These are phyloP conservation scores for Horisme vitalbata DNA, from an alignment of 2,888 invertebrate genomes.

Conservation along the genomic window DNA sequence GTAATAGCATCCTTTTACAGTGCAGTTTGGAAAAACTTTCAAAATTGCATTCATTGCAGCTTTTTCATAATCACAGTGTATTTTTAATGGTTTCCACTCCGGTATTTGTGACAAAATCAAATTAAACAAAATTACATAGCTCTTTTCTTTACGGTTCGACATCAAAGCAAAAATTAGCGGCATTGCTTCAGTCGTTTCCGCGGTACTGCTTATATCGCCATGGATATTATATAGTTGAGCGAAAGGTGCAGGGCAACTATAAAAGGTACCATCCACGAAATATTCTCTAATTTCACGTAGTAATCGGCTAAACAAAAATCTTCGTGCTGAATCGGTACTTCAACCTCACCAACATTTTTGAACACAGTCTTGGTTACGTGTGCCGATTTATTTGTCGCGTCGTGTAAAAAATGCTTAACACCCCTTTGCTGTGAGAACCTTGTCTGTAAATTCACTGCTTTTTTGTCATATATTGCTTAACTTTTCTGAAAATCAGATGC, in stretches of 20 bases:
- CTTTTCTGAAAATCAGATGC: slow-evolving; percentile 8
- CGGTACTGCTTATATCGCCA: slow-evolving; percentile 23
- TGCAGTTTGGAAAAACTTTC: slow-evolving; percentile 1
- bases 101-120: slow-evolving; percentile 23
- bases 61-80: slow-evolving; percentile 16
- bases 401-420: background rate
- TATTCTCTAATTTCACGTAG: background rate
- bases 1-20: slow-evolving; percentile 16
- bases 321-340: background rate
- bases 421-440: slow-evolving; percentile 6
- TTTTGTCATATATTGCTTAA: slow-evolving; percentile 6
- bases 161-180: slow-evolving; percentile 25
- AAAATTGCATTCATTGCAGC: slow-evolving; percentile 15
- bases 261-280: slow-evolving; percentile 20
- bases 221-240: slow-evolving; percentile 20
- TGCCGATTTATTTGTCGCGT: background rate
- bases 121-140: slow-evolving; percentile 20
- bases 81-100: slow-evolving; percentile 16
- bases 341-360: background rate
- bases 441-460: slow-evolving; percentile 11
- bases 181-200: slow-evolving; percentile 17
- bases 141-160: slow-evolving; percentile 14
- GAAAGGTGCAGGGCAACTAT: slow-evolving; percentile 14
- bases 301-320: background rate
- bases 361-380: background rate